Evolutionary conservation across 1,140 invertebrate genomes (phyloP).

Genomic region (Drosophila bifasciata): DNA sequence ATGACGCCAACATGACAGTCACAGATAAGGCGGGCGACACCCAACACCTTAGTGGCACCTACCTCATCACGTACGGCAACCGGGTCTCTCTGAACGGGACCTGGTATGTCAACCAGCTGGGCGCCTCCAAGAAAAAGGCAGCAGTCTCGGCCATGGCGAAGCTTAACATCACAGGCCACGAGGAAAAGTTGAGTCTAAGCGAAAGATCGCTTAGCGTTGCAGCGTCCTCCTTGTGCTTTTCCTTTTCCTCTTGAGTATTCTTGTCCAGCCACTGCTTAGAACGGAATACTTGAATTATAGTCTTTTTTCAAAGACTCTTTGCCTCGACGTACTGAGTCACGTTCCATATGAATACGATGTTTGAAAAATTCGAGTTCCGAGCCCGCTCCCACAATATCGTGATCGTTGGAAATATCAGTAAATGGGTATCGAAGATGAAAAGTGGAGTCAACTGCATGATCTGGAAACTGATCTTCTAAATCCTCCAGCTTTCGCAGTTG

Average conservation of each 20-base stretch:
- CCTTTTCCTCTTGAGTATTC: conserved; percentile 89
- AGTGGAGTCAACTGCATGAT: conserved; percentile 88
- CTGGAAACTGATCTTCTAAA: conserved; percentile 91
- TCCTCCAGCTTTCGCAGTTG: conserved; percentile 92
- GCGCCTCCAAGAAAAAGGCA: too few species aligned
- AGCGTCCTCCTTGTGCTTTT: conserved; percentile 85
- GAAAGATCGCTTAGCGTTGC: conserved; percentile 88
- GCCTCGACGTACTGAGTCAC: conserved; percentile 90
- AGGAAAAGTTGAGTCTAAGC: too few species aligned
- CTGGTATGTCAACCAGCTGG: too few species aligned
- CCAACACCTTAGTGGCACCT: too few species aligned
- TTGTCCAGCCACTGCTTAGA: conserved; percentile 86
- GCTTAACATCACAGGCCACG: too few species aligned
- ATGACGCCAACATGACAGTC: too few species aligned
- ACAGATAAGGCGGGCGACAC: too few species aligned
- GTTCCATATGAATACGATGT: conserved; percentile 90
- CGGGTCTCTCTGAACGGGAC: too few species aligned
- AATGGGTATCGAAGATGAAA: conserved; percentile 91
- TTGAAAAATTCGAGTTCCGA: conserved; percentile 92
- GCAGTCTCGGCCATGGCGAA: too few species aligned
- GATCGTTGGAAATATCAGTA: conserved; percentile 86
- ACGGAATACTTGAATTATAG: conserved; percentile 67
- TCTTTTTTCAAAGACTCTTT: conserved; percentile 87
- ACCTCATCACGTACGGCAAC: too few species aligned
- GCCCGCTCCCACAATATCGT: conserved; percentile 71